These are phyloP conservation scores for Cybosia mesomella DNA, from an alignment of 2,888 invertebrate genomes.

Conservation along the genomic window DNA sequence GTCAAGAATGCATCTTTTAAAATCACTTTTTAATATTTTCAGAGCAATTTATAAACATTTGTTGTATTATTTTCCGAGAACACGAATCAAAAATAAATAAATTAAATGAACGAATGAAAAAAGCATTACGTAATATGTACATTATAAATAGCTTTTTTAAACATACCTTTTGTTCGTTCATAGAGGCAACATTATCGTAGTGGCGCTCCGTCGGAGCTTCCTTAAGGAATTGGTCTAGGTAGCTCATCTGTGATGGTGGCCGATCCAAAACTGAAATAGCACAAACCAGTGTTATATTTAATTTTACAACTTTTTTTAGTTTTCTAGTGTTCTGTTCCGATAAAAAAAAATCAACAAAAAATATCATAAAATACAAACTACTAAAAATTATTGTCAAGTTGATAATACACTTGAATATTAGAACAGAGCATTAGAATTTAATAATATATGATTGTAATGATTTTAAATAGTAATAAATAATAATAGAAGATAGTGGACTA, in stretches of 20 bases:
- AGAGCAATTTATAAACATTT: background rate
- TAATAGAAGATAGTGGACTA: constrained; percentile 40
- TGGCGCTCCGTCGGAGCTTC: constrained; percentile 86
- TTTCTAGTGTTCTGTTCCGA: constrained; percentile 30
- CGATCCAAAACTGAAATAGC: constrained; percentile 92
- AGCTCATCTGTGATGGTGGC: constrained; percentile 96
- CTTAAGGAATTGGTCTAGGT: constrained; percentile 95
- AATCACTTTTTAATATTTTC: background rate
- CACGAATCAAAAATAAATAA: constrained; percentile 27
- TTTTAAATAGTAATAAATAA: constrained; percentile 10
- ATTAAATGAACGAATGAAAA: constrained; percentile 40
- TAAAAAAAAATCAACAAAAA: background rate
- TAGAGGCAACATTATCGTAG: constrained; percentile 80
- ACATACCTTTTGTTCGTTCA: constrained; percentile 81
- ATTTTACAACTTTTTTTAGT: background rate
- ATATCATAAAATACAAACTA: background rate
- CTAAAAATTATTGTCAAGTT: background rate
- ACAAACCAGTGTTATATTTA: background rate
- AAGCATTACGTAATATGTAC: constrained; percentile 28
- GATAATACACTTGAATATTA: background rate
- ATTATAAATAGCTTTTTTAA: constrained; percentile 36
- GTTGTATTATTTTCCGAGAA: constrained; percentile 25
- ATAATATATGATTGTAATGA: constrained; percentile 6
- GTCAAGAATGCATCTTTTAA: background rate
- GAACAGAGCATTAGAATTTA: constrained; percentile 17